Base-by-base conservation (phyloP, 2,113 vertebrate species). In the Abramis brama region DNA sequence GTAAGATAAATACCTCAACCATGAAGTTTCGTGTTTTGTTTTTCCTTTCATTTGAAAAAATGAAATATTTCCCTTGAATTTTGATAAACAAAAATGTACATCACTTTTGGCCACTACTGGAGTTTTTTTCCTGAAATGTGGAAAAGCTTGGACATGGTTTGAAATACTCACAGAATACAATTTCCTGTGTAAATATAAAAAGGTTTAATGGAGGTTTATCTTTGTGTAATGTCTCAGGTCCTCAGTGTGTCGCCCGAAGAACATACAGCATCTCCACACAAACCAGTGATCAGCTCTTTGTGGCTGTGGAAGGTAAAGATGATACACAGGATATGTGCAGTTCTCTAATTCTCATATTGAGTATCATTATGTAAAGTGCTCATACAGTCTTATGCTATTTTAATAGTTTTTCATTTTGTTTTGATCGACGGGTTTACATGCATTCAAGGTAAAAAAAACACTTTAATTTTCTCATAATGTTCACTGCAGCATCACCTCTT, bases 291-390 rank as follows among this genome's bases (percentile, higher is more conserved):
- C 92, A 93, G 80, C 80, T 95, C 62, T 91, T 94, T 83, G 93
- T 95, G 68, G 95, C 91, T 23, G 91, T 93, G 21, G 95, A 96
- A 95, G 95, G 95, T 96, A 90, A 88, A 8, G n/a, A 62, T 66
- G 8, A 15, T 2, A 57, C 11, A 91, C 11, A 2, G 52, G 0
- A 76, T 15, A 73, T 86, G 25, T 74, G 43, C 6, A 3, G 15
- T 43, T 50, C 21, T 74, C 1, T 74, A 30, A 30, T 8, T 2
- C 15, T 39, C 43, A 47, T 11, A 76, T 25, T 50, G 73, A 23
- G 36, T 23, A 6, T 8, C 27, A 33, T 15, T 68, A 13, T 68
- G 17, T 57, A 23, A 57, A 23, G 19, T 23, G 55, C 19, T 21
- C 55, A 19, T 7, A 12, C 5, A 39, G 36, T 39, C 15, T 2